Evolutionary conservation across 2,113 vertebrate genomes (phyloP).

Genomic region (Lanius ludovicianus): DNA sequence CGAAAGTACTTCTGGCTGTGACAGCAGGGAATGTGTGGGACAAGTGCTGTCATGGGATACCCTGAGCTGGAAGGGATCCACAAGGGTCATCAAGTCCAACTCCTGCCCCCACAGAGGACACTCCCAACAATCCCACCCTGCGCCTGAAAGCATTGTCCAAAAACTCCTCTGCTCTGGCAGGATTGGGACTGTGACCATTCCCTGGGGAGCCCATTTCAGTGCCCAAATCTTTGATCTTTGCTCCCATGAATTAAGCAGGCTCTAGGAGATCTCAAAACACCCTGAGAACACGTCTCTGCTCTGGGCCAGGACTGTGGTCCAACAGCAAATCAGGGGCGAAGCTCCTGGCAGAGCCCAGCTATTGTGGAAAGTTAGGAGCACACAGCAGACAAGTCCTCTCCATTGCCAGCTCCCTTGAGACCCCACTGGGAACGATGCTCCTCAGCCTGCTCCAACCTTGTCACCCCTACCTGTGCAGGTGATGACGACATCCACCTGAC

Average conservation of each 20-base stretch:
- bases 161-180: background rate
- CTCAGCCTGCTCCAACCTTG: background rate
- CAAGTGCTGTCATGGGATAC: rapidly evolving
- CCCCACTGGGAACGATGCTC: background rate
- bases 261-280: background rate
- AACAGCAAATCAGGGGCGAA: background rate
- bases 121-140: background rate
- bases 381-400: background rate
- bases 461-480: constrained; percentile 90
- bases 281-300: background rate
- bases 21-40: background rate
- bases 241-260: background rate
- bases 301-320: background rate
- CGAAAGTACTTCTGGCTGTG: background rate
- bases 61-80: background rate
- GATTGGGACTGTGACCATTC: background rate
- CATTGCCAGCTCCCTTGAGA: background rate
- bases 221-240: background rate
- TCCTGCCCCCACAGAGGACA: background rate
- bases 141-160: background rate
- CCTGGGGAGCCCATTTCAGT: background rate
- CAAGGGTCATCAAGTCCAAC: background rate
- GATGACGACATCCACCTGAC: constrained; percentile 97
- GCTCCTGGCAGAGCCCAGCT: background rate
- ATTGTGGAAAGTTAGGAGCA: background rate